Base-by-base conservation (phyloP, 2,888 invertebrate species). In the Lochmaea capreae region DNA sequence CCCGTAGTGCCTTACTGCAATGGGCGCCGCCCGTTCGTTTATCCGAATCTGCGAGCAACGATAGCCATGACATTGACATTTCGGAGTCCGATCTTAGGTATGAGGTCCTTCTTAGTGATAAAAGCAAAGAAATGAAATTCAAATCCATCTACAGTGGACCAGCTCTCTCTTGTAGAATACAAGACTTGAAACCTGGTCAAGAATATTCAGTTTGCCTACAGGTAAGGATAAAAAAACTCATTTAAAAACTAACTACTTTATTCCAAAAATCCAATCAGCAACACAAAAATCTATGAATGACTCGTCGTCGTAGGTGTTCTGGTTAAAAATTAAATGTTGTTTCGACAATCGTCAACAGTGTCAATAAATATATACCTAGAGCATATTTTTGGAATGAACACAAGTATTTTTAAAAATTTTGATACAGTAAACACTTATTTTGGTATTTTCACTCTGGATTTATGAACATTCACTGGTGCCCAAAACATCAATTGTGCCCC, bases 161-260 rank as follows among this genome's bases (percentile, higher is more conserved):
- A 78, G 93, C 93, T 43, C 89, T 93, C 72, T 93, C 93, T 61
- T 94, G 95, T 88, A 91, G 93, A 81, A 93, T 97, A 77, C 93
- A 94, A 86, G 95, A 96, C 87, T 89, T 97, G 82, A 92, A 93
- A 85, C 96, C 97, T 14, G 95, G 95, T n/a, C 93, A 94, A 85
- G 95, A 95, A 85, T 97, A 96, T 88, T 92, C 93, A 75, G 93
- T 96, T 80, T 93, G 94, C 83, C 89, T 94, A 78, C 93, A 93
- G 87, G 75, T 72, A 54, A 62, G 61, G 26, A 8, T 10, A 14
- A 8, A 43, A 11, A 42, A 11, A n/a, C n/a, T n/a, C n/a, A n/a
- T n/a, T n/a, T n/a, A n/a, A n/a, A n/a, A n/a, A 54, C 16, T 18
- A 12, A 8, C 16, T 66, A 66, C 52, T 57, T 63, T 43, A 12